Evolutionary conservation across 2,888 invertebrate genomes (phyloP).

Genomic region (Macrophya alboannulata): DNA sequence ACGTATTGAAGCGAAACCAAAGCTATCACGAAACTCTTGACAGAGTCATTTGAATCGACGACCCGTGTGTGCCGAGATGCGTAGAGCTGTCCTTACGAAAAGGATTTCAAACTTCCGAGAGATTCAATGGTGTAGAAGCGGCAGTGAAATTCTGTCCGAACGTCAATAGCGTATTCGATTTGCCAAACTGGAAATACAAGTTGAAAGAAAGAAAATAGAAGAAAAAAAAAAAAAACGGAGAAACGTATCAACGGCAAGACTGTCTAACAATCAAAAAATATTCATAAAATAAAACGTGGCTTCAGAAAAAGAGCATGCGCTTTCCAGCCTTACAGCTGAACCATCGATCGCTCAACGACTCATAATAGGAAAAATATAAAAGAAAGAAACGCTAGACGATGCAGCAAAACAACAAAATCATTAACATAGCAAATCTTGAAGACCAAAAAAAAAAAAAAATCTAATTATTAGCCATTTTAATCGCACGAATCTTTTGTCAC

Average conservation of each 20-base stretch:
- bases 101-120: conserved; percentile 33
- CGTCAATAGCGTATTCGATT: conserved; percentile 36
- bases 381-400: not conserved
- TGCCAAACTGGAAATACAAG: conserved; percentile 14
- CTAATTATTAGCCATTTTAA: not conserved
- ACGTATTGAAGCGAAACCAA: conserved; percentile 35
- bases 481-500: not conserved
- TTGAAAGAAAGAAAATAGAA: not conserved
- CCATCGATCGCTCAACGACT: not conserved
- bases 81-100: conserved; percentile 29
- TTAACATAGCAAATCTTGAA: not conserved
- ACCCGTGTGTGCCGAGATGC: conserved; percentile 37
- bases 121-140: conserved; percentile 38
- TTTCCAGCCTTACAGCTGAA: not conserved
- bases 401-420: not conserved
- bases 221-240: not conserved
- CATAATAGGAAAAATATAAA: not conserved
- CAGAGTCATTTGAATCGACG: conserved; percentile 36
- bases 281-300: conserved; percentile 19
- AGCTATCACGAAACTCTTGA: conserved; percentile 39
- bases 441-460: not conserved
- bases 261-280: conserved; percentile 17
- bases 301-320: conserved; percentile 26
- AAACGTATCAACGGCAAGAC: not conserved
- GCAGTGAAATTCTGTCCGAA: conserved; percentile 31